Conservation (phyloP, 2,797 vertebrate genomes). For the Acipenser oxyrinchus region DNA sequence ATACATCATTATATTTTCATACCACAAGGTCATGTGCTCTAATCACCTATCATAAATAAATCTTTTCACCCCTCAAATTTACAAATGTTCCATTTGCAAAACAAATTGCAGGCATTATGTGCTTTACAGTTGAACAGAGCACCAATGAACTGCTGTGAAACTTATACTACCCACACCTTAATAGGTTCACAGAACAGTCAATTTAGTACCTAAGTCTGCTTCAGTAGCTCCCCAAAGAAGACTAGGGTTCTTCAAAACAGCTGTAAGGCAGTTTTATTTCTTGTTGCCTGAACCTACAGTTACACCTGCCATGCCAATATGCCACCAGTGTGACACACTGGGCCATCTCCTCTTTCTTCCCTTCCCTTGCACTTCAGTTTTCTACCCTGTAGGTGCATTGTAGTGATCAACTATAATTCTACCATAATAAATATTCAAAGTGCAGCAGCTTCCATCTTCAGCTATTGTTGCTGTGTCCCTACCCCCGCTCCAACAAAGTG, state of each 20-base stretch:
- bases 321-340: slow-evolving; percentile 33
- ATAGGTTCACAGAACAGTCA: slow-evolving; percentile 48
- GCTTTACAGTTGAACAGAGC: slow-evolving; percentile 67
- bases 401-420: background rate
- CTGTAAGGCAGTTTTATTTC: slow-evolving; percentile 54
- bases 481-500: slow-evolving; percentile 33
- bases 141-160: slow-evolving; percentile 43
- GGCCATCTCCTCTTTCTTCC: slow-evolving; percentile 19
- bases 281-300: slow-evolving; percentile 66
- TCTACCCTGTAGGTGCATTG: slow-evolving; percentile 25
- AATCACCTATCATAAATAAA: slow-evolving; percentile 87
- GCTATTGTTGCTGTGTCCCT: slow-evolving; percentile 31
- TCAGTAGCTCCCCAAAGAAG: slow-evolving; percentile 47
- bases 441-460: slow-evolving; percentile 36
- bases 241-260: slow-evolving; percentile 51
- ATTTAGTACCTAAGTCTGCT: slow-evolving; percentile 78
- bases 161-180: slow-evolving; percentile 30
- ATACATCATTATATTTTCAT: slow-evolving; percentile 80
- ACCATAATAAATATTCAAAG: too few species aligned
- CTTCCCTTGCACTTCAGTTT: slow-evolving; percentile 27
- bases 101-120: slow-evolving; percentile 40
- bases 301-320: slow-evolving; percentile 38
- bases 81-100: slow-evolving; percentile 55
- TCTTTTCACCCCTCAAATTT: slow-evolving; percentile 55
- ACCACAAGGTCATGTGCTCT: slow-evolving; percentile 76